These are phyloP conservation scores for Hyaena hyaena DNA, from an alignment of 2,113 vertebrate species.

Conservation along the genomic window DNA sequence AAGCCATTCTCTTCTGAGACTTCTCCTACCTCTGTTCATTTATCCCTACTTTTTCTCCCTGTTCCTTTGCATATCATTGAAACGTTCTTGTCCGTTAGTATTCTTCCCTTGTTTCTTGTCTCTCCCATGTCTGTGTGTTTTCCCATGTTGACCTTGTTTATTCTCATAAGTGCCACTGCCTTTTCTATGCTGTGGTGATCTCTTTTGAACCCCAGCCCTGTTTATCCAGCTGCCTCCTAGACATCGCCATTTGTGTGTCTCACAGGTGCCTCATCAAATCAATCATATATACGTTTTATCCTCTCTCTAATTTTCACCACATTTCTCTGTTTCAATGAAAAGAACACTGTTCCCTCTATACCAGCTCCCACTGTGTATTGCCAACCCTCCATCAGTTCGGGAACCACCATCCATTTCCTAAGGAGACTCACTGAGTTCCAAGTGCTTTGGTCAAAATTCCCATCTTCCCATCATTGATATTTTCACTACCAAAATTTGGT, in stretches of 20 bases:
- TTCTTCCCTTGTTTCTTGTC: neutral
- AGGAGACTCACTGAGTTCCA: neutral
- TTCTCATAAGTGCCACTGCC: neutral
- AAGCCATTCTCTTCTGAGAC: neutral
- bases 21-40: neutral
- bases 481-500: neutral
- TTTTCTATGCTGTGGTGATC: neutral
- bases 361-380: neutral
- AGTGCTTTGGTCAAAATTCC: neutral
- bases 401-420: neutral
- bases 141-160: neutral
- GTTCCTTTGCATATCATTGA: neutral
- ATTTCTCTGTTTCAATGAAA: neutral
- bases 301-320: no score
- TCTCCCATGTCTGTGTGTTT: neutral
- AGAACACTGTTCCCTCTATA: neutral
- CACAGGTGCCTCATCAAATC: neutral
- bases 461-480: neutral
- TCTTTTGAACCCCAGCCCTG: neutral
- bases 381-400: neutral
- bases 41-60: neutral
- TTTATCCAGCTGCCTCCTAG: neutral
- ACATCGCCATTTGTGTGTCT: neutral
- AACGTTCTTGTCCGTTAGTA: neutral
- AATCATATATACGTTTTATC: no score